These are phyloP conservation scores for Eptesicus fuscus DNA, from an alignment of 2,113 vertebrate species.

Conservation along the genomic window DNA sequence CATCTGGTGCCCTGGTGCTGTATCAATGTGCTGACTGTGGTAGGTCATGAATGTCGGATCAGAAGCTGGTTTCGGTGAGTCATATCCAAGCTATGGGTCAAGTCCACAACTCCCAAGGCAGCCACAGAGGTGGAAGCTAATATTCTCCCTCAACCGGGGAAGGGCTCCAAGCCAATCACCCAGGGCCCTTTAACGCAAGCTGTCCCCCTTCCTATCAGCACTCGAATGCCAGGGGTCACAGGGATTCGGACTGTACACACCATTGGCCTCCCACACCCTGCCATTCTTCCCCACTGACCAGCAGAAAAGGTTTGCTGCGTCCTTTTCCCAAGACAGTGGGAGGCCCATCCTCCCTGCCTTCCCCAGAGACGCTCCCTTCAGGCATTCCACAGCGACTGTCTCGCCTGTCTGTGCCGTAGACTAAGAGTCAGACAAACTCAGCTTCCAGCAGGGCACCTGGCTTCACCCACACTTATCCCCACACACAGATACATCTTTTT, in stretches of 20 bases:
- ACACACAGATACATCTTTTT: not conserved
- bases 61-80: not conserved
- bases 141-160: not conserved
- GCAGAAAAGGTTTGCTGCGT: not conserved
- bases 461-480: not conserved
- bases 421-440: not conserved
- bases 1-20: not conserved
- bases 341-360: not conserved
- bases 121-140: not conserved
- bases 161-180: not conserved
- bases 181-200: not conserved
- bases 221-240: not conserved
- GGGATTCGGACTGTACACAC: not conserved
- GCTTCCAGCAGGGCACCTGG: not conserved
- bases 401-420: not conserved
- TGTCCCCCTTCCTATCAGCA: not conserved
- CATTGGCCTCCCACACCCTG: not conserved
- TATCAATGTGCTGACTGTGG: too few species aligned
- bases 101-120: not conserved
- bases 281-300: not conserved
- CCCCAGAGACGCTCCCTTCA: not conserved
- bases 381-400: not conserved
- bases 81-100: not conserved
- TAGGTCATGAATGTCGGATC: not conserved
- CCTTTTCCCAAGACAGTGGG: not conserved